phyloP scores from a whole-genome alignment of 64 coral and sea anemone species.

The Montipora capricornis region DNA sequence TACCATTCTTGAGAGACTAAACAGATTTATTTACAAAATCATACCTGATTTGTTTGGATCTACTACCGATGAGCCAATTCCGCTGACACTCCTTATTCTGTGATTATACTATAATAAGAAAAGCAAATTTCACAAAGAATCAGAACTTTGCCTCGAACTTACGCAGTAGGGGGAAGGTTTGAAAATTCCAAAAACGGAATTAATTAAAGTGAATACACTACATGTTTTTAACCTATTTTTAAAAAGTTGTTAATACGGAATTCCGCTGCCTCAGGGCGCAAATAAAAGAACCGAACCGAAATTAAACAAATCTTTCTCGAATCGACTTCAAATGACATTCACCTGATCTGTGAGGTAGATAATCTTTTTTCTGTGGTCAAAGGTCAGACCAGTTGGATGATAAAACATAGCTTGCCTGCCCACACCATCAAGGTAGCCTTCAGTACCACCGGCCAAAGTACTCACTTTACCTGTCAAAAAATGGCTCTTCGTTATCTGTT shows the following conservation, averaged over 20 bases:
- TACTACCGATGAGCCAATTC: conserved; percentile 60
- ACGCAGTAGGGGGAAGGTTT: too few relatives aligned
- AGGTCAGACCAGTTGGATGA: conserved; percentile 87
- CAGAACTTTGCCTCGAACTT: too few relatives aligned
- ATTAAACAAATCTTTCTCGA: too few relatives aligned
- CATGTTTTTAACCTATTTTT: too few relatives aligned
- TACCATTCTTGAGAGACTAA: too few relatives aligned
- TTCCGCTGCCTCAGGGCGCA: too few relatives aligned
- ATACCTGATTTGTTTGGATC: conserved; percentile 71
- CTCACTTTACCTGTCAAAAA: conserved; percentile 70
- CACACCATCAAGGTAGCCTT: conserved; percentile 71
- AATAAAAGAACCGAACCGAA: too few relatives aligned
- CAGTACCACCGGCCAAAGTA: conserved; percentile 75
- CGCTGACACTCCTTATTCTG: conserved; percentile 79
- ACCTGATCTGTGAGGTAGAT: conserved; percentile 96
- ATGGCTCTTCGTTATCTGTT: not conserved
- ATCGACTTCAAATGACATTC: not conserved
- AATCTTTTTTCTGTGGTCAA: conserved; percentile 74
- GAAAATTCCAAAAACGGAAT: too few relatives aligned
- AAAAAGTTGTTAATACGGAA: too few relatives aligned
- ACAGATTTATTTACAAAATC: too few relatives aligned
- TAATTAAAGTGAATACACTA: too few relatives aligned
- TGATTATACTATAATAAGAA: conserved; percentile 80
- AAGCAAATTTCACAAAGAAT: not conserved
- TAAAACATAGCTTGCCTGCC: conserved; percentile 69